Base-by-base conservation (phyloP, 2,113 vertebrate species). In the Podilymbus podiceps region DNA sequence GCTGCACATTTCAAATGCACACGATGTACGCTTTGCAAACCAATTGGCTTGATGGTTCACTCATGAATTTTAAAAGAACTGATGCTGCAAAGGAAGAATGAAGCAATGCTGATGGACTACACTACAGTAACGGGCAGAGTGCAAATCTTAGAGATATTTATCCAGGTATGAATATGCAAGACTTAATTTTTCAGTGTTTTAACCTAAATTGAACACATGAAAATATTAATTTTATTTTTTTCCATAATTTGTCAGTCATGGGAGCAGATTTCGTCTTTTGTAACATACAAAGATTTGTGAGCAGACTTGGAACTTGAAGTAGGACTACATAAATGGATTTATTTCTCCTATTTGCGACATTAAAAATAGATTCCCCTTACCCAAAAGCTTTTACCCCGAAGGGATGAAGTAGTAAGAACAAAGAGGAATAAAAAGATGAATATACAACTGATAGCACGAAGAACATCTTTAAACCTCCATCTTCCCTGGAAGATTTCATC, bases 361-460 rank as follows among this genome's bases (percentile, higher is more conserved):
- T 46, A 82, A 88, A 94, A 97, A 95, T 42, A 84, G 55, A 85
- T 94, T 95, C 91, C 93, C 96, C 96, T 97, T 97, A 97, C 97
- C 97, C 91, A 94, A 90, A 94, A 94, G 56, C 56, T 96, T 95
- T 84, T 96, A 96, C 79, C 93, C 94, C 38, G 94, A 97, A 93
- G 91, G 94, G 85, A 90, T 92, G 77, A 82, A 93, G 94, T 55
- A 96, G 85, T 83, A 97, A 97, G 94, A 96, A 84, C 68, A 96
- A 94, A 95, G 88, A 96, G 49, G 88, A 95, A 93, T 85, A 28
- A 90, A 88, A 95, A 88, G 60, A 83, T 91, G 91, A 96, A 87
- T 89, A 97, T 89, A 92, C 85, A 97, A 96, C 47, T 93, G 90
- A 95, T 40, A 97, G 94, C 72, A 89, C 4, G 85, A 95, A 94